Evolutionary conservation across 1,140 invertebrate species (phyloP), one percentile per base, ranked within the genome.

Genomic region (Drosophila bocqueti): DNA sequence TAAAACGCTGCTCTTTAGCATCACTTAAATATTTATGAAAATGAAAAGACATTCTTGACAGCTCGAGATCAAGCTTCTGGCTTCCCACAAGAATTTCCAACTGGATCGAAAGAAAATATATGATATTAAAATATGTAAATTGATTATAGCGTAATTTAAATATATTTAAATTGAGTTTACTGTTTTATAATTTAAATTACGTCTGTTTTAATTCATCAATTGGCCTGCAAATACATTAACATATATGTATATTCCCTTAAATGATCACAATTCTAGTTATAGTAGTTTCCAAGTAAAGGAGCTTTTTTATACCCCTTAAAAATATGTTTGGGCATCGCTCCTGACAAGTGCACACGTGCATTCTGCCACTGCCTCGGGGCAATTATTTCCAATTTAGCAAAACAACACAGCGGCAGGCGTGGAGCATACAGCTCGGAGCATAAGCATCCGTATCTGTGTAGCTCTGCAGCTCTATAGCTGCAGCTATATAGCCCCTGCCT

Each of bases 381-480:
- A 89, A 89, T 89, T 89, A 89, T 89, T 90, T 89, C 85, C 85
- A 89, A 89, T 89, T 89, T 89, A 89, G 85, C 85, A 76, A 84
- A 76, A 89, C 85, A 90, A 85, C 81, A 75, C 67, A 69, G 66
- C 52, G 49, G 54, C 66, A 71, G 50, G 65, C 68, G 24, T 42
- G 58, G 52, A 78, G 46, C 60, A 71, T n/a, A 47, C 10, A 68
- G 66, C 60, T 47, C 40, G 65, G 58, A 75, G 49, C 76, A 71
- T 54, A 65, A 60, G 58, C 59, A 85, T 75, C 63, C 64, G 49
- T 55, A 55, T 55, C 54, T 55, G 34, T 55, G 21, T 38, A 54
- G 18, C 31, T 21, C 18, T 54, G 45, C 13, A 47, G 46, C 46
- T 46, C 45, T 26, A 26, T 26, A 9, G 18, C 21, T 24, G 15